These are phyloP conservation scores for Myotis findleyi DNA, from an alignment of 2,797 vertebrate genomes.

Conservation along the genomic window DNA sequence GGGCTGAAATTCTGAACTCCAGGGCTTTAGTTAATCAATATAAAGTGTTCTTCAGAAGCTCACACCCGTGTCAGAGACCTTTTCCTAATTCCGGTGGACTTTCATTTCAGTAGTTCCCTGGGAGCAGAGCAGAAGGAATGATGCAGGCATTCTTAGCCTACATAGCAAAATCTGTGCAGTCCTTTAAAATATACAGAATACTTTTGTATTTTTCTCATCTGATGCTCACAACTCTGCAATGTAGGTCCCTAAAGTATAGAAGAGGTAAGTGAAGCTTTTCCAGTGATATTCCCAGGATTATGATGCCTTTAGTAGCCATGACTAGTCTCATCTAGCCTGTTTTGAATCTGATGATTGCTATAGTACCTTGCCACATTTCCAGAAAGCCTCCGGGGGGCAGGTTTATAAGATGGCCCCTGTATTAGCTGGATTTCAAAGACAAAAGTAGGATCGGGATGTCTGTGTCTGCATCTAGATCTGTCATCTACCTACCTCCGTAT, in stretches of 20 bases:
- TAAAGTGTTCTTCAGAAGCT: neutral
- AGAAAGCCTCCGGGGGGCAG: neutral
- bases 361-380: neutral
- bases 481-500: neutral
- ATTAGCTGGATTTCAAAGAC: neutral
- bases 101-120: neutral
- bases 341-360: neutral
- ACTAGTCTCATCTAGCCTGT: neutral
- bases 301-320: neutral
- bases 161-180: neutral
- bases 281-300: neutral
- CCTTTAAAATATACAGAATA: neutral
- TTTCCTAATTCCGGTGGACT: neutral
- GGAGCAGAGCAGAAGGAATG: neutral
- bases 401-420: neutral
- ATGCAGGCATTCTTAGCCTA: neutral
- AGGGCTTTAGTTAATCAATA: neutral
- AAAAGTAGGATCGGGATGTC: neutral
- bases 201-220: neutral
- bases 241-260: neutral
- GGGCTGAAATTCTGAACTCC: neutral
- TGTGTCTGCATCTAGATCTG: neutral
- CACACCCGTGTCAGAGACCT: neutral
- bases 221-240: neutral
- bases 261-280: neutral